Conservation (phyloP, 2,113 vertebrate species). For the Marmota monax region DNA sequence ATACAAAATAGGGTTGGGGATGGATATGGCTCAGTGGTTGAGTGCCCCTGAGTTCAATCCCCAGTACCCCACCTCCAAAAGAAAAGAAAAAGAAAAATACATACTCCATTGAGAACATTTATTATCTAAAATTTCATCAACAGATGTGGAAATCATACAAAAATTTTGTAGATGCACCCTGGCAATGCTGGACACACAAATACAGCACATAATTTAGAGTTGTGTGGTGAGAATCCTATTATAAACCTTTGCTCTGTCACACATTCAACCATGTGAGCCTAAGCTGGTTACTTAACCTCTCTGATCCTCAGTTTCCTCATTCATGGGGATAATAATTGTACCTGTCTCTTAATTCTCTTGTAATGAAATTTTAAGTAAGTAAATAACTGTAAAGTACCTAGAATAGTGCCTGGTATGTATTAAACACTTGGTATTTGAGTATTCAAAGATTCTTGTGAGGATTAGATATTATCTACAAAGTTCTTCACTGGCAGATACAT, state of each 20-base stretch:
- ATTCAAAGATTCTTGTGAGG: background rate
- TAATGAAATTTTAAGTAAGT: constrained; percentile 33
- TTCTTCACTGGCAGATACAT: constrained; percentile 18
- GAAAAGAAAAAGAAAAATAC: background rate
- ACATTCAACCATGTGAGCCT: background rate
- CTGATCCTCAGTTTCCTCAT: background rate
- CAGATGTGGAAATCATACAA: background rate
- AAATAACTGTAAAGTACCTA: background rate
- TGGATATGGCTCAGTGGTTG: no score
- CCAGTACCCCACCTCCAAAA: no score
- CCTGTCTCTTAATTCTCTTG: background rate
- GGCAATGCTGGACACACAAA: background rate
- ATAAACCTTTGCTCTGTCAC: background rate
- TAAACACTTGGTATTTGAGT: background rate
- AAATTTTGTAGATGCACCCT: background rate
- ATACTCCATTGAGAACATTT: background rate
- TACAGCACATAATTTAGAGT: background rate
- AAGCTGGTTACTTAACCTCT: background rate
- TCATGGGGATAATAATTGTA: background rate
- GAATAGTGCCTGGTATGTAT: background rate
- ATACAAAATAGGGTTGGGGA: no score
- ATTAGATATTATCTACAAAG: constrained; percentile 10
- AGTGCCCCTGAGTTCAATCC: no score
- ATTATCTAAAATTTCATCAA: constrained; percentile 26
- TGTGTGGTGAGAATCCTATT: background rate